These are phyloP conservation scores for Oligia latruncula DNA, from an alignment of 2,888 invertebrate genomes.

Conservation along the genomic window DNA sequence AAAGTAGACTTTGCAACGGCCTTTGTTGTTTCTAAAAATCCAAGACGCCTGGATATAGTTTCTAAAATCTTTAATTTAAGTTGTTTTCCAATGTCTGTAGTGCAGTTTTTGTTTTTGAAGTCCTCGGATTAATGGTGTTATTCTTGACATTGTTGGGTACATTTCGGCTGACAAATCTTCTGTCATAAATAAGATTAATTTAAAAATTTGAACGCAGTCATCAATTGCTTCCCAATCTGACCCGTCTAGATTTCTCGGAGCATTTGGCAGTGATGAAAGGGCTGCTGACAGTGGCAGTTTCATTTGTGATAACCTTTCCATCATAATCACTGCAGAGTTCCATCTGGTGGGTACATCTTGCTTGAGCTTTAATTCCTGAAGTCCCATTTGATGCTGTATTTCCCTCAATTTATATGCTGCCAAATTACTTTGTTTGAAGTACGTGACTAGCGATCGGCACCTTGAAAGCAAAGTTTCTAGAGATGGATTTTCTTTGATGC, in stretches of 20 bases:
- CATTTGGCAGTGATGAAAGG: constrained; percentile 23
- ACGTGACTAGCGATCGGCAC: constrained; percentile 10
- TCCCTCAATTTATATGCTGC: constrained; percentile 10
- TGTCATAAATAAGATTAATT: not conserved
- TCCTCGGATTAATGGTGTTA: not conserved
- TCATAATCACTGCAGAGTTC: constrained; percentile 12
- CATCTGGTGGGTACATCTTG: constrained; percentile 14
- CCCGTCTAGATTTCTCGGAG: constrained; percentile 29
- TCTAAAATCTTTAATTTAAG: not conserved
- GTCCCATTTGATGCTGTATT: constrained; percentile 9
- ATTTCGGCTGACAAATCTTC: constrained; percentile 7
- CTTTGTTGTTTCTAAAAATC: not conserved
- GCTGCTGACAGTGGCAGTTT: constrained; percentile 1
- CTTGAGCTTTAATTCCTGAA: constrained; percentile 7
- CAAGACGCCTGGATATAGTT: not conserved
- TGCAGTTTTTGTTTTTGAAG: constrained; percentile 3
- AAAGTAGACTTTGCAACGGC: not conserved
- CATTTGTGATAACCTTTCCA: constrained; percentile 1
- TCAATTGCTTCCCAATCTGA: constrained; percentile 18
- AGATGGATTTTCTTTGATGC: constrained; percentile 11
- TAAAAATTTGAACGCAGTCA: not conserved
- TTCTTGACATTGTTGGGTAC: constrained; percentile 9
- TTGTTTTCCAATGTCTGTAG: constrained; percentile 1
- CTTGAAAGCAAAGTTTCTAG: constrained; percentile 1
- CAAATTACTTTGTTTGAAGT: constrained; percentile 8